Base-by-base conservation (phyloP, 2,797 vertebrate species). In the Sandelia bainsii region DNA sequence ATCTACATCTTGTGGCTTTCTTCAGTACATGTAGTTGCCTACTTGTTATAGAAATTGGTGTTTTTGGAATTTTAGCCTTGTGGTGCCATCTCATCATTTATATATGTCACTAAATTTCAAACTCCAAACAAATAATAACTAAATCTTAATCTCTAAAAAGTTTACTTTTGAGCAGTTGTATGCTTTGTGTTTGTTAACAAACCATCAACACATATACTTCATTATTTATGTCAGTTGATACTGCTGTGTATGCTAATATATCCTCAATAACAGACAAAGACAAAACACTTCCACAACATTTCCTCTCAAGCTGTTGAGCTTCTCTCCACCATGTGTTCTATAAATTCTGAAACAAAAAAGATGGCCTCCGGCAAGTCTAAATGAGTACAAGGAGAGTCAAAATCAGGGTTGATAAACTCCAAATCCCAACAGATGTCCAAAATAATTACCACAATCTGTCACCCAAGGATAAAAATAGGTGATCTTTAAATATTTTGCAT, bases 401-500 rank as follows among this genome's bases (percentile, higher is more conserved):
- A 85, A 74, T 37, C 72, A 68, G 64, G 64, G 66, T 66, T 81
- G 79, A 87, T 67, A 72, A 83, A 83, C 74, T 75, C 79, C 68
- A 77, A 73, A 79, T 77, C 67, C 67, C 72, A 85, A 80, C 84
- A 91, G 82, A 87, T 87, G 82, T 83, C 70, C 70, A 75, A 80
- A 89, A 85, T 87, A 85, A 91, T 90, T 70, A 90, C 68, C 68
- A 68, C 87, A 89, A 89, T 91, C 84, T 85, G 83, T 92, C 82
- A 83, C 29, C 48, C 49, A 48, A 20, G 50, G 84, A 86, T 83
- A 89, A 88, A 93, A 90, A 93, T 92, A 92, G 83, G 63, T 72
- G 77, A 78, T 90, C 82, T 92, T 93, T 89, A 89, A 88, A 88
- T 88, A 87, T 88, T 82, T 77, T 90, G 81, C 87, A 92, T 91